A percentile compares a stretch with the other conserved stretches of the same genome.
These are phyloP conservation scores for Cordilura impudica DNA, from an alignment of 2,888 invertebrate genomes.

Conservation along the genomic window DNA sequence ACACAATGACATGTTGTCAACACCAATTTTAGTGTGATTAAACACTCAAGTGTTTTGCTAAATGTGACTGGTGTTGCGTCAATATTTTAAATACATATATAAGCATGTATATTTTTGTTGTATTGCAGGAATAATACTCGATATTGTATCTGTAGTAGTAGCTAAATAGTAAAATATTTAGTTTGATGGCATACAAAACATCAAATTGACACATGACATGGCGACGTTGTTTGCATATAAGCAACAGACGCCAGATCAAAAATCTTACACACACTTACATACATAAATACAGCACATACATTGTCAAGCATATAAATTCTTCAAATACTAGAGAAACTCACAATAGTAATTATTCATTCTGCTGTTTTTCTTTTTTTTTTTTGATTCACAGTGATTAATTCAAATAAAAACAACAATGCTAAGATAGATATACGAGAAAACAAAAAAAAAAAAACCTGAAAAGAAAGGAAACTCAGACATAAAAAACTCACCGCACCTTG, in stretches of 20 bases:
- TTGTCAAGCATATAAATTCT: conserved; percentile 51
- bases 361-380: not conserved
- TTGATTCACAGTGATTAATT: conserved; percentile 55
- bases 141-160: not conserved
- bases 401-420: conserved; percentile 49
- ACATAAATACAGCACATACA: not conserved
- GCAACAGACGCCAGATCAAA: conserved; percentile 48
- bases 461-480: conserved; percentile 53
- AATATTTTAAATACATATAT: conserved; percentile 35
- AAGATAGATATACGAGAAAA: conserved; percentile 26
- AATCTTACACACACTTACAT: not conserved
- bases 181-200: conserved; percentile 59
- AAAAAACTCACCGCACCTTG: conserved; percentile 57
- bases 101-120: conserved; percentile 19
- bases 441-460: conserved; percentile 21
- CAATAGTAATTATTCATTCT: conserved; percentile 56
- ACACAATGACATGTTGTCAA: conserved; percentile 64
- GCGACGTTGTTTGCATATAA: conserved; percentile 64
- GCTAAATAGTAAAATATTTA: not conserved
- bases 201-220: conserved; percentile 65
- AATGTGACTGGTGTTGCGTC: conserved; percentile 58
- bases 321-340: conserved; percentile 55
- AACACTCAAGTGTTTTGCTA: conserved; percentile 62
- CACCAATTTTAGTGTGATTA: conserved; percentile 64
- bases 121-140: not conserved